Evolutionary conservation across 1,140 invertebrate genomes (phyloP), one percentile per base, ranked within the genome.

Genomic region (Drosophila sproati): DNA sequence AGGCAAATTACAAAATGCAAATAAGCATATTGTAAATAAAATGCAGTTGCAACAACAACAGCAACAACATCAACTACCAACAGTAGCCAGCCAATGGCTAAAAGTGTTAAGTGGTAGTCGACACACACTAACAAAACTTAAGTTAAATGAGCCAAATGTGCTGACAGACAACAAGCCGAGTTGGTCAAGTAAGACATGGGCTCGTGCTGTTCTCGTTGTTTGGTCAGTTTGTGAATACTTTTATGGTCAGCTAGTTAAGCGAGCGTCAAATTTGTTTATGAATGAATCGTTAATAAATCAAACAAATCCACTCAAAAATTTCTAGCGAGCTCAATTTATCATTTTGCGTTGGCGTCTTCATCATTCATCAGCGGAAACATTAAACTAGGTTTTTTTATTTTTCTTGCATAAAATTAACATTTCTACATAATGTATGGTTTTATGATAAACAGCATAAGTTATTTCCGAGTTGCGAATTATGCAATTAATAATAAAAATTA

Each of bases 81-180:
- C 39, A n/a, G 66, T 48, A 66, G 59, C 57, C 59, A 35, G 29
- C 67, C 61, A 71, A 68, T 76, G 79, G 77, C 73, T 71, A 56
- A 82, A 80, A 78, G 85, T 89, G 85, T 73, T 89, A 88, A 88
- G 73, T 89, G 81, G 61, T 63, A 85, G 54, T 34, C 51, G 60
- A 88, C 64, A 43, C 39, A n/a, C 0, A 43, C 73, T 61, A 67
- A 60, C 55, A 37, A 20, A 57, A 69, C 34, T 20, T 20, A 0
- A 31, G 20, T 31, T 64, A 75, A 69, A 75, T 71, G 72, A 79
- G 71, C 78, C 45, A 66, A 66, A 45, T 28, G n/a, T 32, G 45
- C 35, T 54, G 52, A 66, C 39, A 55, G 34, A 61, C 48, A 62
- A 57, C 39, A 20, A 29, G 34, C 6, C 39, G n/a, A n/a, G 60